Evolutionary conservation across 2,113 vertebrate species (phyloP).

Genomic region (Melanerpes formicivorus): DNA sequence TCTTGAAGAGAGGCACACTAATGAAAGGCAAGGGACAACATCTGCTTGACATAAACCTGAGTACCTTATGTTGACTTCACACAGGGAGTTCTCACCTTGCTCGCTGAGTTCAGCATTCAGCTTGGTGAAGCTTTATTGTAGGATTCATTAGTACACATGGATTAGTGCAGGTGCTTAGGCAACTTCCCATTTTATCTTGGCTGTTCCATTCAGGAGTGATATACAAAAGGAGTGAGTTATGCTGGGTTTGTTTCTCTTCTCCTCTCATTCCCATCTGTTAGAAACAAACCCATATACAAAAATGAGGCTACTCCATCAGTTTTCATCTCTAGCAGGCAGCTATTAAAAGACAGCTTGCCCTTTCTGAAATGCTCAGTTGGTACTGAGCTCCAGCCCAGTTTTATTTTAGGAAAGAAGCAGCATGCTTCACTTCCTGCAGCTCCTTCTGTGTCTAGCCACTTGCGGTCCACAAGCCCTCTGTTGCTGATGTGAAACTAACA

Average conservation of each 20-base stretch:
- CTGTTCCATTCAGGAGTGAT: not conserved
- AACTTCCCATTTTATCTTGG: not conserved
- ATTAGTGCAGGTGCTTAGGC: not conserved
- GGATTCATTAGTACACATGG: not conserved
- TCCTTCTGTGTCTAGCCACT: not conserved
- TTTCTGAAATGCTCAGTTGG: not conserved
- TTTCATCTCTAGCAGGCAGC: not conserved
- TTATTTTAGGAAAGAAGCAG: conserved; percentile 3
- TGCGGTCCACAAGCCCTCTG: not conserved
- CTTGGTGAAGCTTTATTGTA: not conserved
- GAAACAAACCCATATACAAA: conserved; percentile 3
- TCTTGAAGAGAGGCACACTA: not conserved
- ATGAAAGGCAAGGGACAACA: not conserved
- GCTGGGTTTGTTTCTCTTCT: conserved; percentile 6
- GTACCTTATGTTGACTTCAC: not conserved
- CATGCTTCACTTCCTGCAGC: conserved; percentile 11
- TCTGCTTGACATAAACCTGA: not conserved
- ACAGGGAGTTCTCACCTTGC: not conserved
- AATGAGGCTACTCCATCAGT: not conserved
- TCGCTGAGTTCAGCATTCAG: not conserved
- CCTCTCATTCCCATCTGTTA: not conserved
- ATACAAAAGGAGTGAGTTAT: not conserved
- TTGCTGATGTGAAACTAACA: conserved; percentile 6
- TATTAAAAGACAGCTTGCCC: not conserved
- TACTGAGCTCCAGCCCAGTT: not conserved